Evolutionary conservation across 2,113 vertebrate species (phyloP).

Genomic region (Telmatochromis brachygnathus): DNA sequence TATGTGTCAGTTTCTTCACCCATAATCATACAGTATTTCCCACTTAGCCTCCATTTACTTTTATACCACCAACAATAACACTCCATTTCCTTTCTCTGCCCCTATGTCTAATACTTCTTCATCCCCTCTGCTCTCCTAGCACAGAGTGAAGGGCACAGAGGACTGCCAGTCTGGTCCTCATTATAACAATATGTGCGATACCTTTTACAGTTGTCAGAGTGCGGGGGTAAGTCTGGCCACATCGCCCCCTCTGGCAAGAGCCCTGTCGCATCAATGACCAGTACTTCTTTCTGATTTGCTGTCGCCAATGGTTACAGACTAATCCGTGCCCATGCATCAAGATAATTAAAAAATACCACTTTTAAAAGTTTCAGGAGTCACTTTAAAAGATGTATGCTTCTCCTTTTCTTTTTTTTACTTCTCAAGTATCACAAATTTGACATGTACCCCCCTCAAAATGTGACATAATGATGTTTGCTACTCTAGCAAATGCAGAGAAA

Average conservation of each 20-base stretch:
- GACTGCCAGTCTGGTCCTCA: conserved; percentile 58
- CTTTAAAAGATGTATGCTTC: neutral
- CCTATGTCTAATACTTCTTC: neutral
- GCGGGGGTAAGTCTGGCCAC: conserved; percentile 56
- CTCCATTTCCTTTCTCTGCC: neutral
- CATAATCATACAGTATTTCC: neutral
- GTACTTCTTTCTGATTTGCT: conserved; percentile 54
- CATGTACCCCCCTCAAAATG: neutral
- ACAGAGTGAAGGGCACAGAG: conserved; percentile 45
- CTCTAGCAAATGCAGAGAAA: neutral
- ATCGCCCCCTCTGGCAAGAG: conserved; percentile 49
- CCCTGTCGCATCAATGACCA: conserved; percentile 67
- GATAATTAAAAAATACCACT: conserved; percentile 60
- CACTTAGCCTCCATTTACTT: neutral
- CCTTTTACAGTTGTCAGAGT: conserved; percentile 70
- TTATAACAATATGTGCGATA: conserved; percentile 73
- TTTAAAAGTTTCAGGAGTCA: conserved; percentile 11
- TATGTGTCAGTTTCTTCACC: neutral
- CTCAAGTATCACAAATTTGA: conserved; percentile 11
- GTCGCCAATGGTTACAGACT: conserved; percentile 58
- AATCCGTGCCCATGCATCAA: conserved; percentile 35
- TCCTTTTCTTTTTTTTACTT: neutral
- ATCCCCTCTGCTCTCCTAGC: neutral
- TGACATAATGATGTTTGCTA: conserved; percentile 6
- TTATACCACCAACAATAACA: neutral